phyloP scores from a whole-genome alignment of 2,797 vertebrate species.

The Paedocypris micromegethes region DNA sequence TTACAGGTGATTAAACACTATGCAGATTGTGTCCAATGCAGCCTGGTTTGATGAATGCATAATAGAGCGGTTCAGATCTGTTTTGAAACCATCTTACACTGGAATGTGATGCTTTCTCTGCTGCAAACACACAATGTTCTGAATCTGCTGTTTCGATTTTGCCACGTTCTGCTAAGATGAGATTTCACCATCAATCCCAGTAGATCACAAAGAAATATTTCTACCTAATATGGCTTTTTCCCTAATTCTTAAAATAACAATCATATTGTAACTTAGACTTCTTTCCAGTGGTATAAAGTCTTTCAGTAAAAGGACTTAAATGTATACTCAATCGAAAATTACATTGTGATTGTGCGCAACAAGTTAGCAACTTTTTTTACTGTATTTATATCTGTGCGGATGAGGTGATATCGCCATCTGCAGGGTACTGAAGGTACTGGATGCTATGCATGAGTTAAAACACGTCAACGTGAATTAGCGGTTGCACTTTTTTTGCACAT shows the following conservation, averaged over 20 bases:
- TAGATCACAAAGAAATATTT: neutral
- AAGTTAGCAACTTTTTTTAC: too few species aligned
- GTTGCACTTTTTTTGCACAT: too few species aligned
- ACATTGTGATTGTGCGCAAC: too few species aligned
- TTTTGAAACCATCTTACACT: conserved; percentile 7
- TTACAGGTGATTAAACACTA: conserved; percentile 45
- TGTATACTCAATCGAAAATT: neutral
- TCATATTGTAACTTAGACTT: too few species aligned
- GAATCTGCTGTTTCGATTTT: neutral
- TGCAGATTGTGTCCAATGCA: conserved; percentile 40
- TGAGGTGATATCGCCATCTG: too few species aligned
- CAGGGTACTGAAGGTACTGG: too few species aligned
- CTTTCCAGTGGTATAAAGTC: neutral
- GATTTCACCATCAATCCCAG: neutral
- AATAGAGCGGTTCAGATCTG: conserved; percentile 28
- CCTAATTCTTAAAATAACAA: conserved; percentile 10
- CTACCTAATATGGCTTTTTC: neutral
- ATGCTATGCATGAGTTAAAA: too few species aligned
- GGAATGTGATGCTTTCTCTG: too few species aligned
- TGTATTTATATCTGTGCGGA: too few species aligned
- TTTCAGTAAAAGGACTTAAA: neutral
- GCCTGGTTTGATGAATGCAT: conserved; percentile 44
- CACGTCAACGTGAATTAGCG: too few species aligned
- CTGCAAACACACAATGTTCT: too few species aligned
- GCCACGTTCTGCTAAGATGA: neutral